phyloP scores from a whole-genome alignment of 2,888 invertebrate species.

The Sesamia inferens region DNA sequence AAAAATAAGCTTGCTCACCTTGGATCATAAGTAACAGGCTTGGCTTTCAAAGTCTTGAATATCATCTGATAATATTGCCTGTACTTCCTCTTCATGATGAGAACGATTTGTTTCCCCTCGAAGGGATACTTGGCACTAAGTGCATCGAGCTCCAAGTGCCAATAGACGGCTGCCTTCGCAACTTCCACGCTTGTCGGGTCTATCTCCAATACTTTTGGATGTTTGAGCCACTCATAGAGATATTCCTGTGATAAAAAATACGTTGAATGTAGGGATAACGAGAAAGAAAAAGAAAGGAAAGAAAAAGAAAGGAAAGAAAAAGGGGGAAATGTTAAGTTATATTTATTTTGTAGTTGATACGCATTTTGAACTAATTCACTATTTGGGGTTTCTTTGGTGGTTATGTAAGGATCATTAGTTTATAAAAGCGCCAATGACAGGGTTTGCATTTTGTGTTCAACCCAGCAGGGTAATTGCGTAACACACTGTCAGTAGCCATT shows the following conservation, averaged over 20 bases:
- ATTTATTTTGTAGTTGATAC: not conserved
- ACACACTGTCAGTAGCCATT: too few species aligned
- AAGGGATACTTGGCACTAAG: slow-evolving; percentile 81
- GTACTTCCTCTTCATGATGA: slow-evolving; percentile 88
- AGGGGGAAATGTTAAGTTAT: not conserved
- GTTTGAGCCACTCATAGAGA: slow-evolving; percentile 87
- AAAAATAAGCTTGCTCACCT: slow-evolving; percentile 69
- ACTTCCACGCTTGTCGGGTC: slow-evolving; percentile 86
- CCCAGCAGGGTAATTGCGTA: too few species aligned
- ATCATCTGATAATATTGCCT: slow-evolving; percentile 88
- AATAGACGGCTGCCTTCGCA: slow-evolving; percentile 84
- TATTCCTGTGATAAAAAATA: slow-evolving; percentile 75
- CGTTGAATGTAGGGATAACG: not conserved
- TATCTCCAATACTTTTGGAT: slow-evolving; percentile 85
- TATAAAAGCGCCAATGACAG: too few species aligned
- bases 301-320: too few species aligned
- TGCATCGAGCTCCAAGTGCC: slow-evolving; percentile 81
- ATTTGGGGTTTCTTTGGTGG: too few species aligned
- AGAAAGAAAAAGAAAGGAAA: not conserved
- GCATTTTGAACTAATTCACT: too few species aligned
- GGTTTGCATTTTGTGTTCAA: too few species aligned
- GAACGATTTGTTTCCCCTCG: slow-evolving; percentile 86
- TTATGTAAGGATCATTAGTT: too few species aligned
- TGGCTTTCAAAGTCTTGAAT: slow-evolving; percentile 86
- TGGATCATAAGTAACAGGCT: slow-evolving; percentile 86